phyloP scores from a whole-genome alignment of 2,113 vertebrate genomes.

The Mystacornis crossleyi region DNA sequence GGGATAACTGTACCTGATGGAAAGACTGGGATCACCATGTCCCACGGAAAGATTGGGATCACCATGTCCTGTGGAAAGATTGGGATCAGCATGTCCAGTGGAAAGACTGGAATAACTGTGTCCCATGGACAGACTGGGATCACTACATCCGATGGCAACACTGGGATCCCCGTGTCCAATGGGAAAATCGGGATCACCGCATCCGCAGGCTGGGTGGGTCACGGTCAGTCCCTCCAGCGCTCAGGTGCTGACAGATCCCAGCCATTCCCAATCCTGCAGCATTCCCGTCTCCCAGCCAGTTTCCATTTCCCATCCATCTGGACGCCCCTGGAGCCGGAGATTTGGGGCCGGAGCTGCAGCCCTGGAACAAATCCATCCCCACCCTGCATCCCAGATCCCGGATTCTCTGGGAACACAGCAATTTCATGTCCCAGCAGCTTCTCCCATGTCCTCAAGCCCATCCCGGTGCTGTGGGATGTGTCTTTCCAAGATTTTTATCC shows the following conservation, averaged over 20 bases:
- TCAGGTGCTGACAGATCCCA: not conserved
- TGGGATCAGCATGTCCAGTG: rapidly evolving
- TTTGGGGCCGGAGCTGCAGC: not conserved
- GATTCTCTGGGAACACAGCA: not conserved
- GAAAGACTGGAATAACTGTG: rapidly evolving
- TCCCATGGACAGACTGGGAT: rapidly evolving
- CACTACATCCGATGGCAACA: too few relatives aligned
- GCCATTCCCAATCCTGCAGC: not conserved
- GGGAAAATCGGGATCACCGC: not conserved
- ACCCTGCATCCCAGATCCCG: not conserved
- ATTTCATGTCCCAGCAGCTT: not conserved
- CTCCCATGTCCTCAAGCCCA: not conserved
- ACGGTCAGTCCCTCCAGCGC: rapidly evolving
- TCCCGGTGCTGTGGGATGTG: not conserved
- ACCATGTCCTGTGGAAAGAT: rapidly evolving
- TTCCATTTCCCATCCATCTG: not conserved
- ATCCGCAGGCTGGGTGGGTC: not conserved
- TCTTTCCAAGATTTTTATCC: not conserved
- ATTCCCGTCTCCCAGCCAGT: not conserved
- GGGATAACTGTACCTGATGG: rapidly evolving
- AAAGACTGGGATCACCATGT: not conserved
- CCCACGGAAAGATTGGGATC: not conserved
- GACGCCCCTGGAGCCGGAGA: not conserved
- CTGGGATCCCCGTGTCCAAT: rapidly evolving
- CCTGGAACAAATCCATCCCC: not conserved